These are phyloP conservation scores for Lycaena phlaeas DNA, from an alignment of 2,888 invertebrate species.

Conservation along the genomic window DNA sequence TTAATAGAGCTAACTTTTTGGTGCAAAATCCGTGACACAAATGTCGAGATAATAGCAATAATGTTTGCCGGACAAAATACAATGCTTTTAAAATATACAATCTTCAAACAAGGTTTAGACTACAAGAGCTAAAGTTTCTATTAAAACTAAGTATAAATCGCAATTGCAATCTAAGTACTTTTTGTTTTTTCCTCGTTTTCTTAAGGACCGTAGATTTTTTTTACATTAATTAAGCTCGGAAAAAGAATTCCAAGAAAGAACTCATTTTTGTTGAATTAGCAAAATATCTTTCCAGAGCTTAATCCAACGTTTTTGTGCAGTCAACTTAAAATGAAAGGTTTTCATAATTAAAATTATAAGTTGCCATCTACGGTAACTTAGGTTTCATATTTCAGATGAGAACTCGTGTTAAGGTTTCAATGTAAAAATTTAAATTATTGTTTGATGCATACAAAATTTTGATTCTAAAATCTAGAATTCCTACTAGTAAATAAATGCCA, in stretches of 20 bases:
- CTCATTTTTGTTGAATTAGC: constrained; percentile 5
- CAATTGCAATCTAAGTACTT: not conserved
- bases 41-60: too few relatives aligned
- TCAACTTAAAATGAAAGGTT: not conserved
- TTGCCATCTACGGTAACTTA: too few relatives aligned
- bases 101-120: not conserved
- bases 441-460: too few relatives aligned
- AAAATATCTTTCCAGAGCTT: not conserved
- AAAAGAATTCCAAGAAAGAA: not conserved
- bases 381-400: too few relatives aligned
- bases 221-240: constrained; percentile 2
- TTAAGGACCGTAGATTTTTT: constrained; percentile 2
- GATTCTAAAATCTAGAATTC: too few relatives aligned
- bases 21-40: too few relatives aligned
- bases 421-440: too few relatives aligned
- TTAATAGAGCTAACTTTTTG: too few relatives aligned
- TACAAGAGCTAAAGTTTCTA: not conserved
- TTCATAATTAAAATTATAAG: constrained; percentile 1
- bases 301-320: constrained; percentile 1
- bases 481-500: too few relatives aligned
- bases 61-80: not conserved
- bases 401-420: too few relatives aligned
- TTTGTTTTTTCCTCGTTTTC: not conserved
- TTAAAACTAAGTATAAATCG: constrained; percentile 6
- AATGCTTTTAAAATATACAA: not conserved